These are phyloP conservation scores for Neoarius graeffei DNA, from an alignment of 2,113 vertebrate genomes.

Conservation along the genomic window DNA sequence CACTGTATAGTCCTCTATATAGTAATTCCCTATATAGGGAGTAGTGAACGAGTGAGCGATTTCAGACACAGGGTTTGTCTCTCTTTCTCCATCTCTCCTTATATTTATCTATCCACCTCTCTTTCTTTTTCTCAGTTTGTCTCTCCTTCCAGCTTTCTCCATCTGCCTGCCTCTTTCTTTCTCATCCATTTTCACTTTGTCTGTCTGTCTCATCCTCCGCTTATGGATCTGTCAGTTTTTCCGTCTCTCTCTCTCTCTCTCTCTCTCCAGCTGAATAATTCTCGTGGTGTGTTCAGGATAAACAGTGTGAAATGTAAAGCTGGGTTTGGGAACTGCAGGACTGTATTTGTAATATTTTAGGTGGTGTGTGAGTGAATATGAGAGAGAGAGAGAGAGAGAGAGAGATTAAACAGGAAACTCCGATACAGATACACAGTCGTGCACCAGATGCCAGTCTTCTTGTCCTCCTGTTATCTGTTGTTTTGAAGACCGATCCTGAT, in stretches of 20 bases:
- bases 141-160: neutral
- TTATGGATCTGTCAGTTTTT: neutral
- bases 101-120: neutral
- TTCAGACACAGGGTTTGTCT: neutral
- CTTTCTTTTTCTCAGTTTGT: neutral
- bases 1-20: no score
- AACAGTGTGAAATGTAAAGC: conserved; percentile 34
- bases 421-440: conserved; percentile 24
- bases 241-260: neutral
- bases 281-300: neutral
- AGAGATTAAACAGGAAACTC: conserved; percentile 47
- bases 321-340: conserved; percentile 4
- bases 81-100: neutral
- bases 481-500: conserved; percentile 36
- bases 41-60: no score
- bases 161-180: neutral
- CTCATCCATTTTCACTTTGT: neutral
- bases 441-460: conserved; percentile 3
- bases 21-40: no score
- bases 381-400: neutral
- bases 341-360: conserved; percentile 49
- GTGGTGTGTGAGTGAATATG: conserved; percentile 11
- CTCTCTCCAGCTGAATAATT: neutral
- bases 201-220: neutral
- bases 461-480: neutral